phyloP scores from a whole-genome alignment of 92 coral and sea anemone species.

The Bergia puertoricense region DNA sequence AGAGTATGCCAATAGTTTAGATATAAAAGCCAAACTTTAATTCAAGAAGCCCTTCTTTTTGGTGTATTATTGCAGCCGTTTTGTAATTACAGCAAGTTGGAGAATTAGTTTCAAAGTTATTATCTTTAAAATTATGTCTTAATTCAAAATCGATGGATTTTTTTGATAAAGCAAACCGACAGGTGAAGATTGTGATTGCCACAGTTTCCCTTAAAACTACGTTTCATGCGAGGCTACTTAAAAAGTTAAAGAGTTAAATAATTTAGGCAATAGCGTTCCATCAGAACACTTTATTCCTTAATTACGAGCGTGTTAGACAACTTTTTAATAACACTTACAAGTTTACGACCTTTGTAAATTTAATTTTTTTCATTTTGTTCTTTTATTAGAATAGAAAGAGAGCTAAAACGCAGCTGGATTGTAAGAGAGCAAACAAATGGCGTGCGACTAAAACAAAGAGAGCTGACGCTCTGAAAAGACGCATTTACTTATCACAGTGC shows the following conservation, averaged over 20 bases:
- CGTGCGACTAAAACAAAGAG: constrained; percentile 33
- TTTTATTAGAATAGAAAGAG: constrained; percentile 9
- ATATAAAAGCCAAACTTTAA: not conserved
- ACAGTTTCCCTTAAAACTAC: not conserved
- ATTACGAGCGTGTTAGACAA: constrained; percentile 35
- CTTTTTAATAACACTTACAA: constrained; percentile 38
- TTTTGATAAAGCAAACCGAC: constrained; percentile 21
- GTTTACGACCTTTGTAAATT: constrained; percentile 47
- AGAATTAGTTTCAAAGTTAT: not conserved
- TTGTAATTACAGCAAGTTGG: not conserved
- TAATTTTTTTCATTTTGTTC: constrained; percentile 28
- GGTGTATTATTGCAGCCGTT: not conserved
- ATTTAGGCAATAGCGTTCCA: constrained; percentile 31
- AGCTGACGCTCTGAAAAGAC: constrained; percentile 5
- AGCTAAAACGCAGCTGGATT: constrained; percentile 19
- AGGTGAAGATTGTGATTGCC: not conserved
- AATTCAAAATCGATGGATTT: not conserved
- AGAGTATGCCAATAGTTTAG: not conserved
- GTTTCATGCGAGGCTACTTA: constrained; percentile 1
- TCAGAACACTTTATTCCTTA: constrained; percentile 21
- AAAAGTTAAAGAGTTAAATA: constrained; percentile 37
- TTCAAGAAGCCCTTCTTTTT: not conserved
- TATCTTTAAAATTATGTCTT: constrained; percentile 7
- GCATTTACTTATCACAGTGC: constrained; percentile 43
- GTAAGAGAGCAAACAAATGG: constrained; percentile 24